Base-by-base conservation (phyloP, 2,113 vertebrate species). In the Gambusia affinis region DNA sequence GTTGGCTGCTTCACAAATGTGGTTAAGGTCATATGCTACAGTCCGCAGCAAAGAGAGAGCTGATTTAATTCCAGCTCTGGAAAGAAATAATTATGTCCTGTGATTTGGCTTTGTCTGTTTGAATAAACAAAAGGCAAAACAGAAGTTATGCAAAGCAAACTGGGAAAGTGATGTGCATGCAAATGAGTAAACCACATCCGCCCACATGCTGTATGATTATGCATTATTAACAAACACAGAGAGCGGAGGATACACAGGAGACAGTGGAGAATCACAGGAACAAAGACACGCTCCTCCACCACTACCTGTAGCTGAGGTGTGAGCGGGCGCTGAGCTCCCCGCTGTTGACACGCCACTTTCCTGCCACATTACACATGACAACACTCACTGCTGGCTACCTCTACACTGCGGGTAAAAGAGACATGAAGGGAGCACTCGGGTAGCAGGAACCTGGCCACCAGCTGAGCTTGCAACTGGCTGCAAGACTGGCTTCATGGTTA, bases 201-300 rank as follows among this genome's bases (percentile, higher is more conserved):
- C 86, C 88, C 87, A 86, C 85, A 2, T 74, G 74, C 60, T 71
- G 76, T 64, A 80, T 73, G 70, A 76, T 71, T 39, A 88, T 91
- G 82, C 70, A 85, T 85, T 88, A 89, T 77, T 80, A 87, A 80
- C 85, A 72, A 76, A 72, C 73, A 68, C 86, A 85, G 47, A 62
- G 75, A 81, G 44, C 64, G 62, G 74, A 65, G 39, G 65, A 81
- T 60, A 63, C 77, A 71, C 70, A 44, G 29, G 71, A 87, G 70
- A 81, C 60, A 10, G 7, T 37, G 19, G 60, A 67, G 47, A 67
- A 79, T 65, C 39, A 33, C 77, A 79, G n/a, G 17, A 47, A 64
- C 54, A 33, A 42, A 65, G n/a, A 63, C 67, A 37, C 51, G 66
- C 64, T 30, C 70, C 30, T 67, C 70, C 64, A 19, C 35, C 29